Evolutionary conservation across 2,113 vertebrate genomes (phyloP), one percentile per base, ranked within the genome.

Genomic region (Embiotoca jacksoni): DNA sequence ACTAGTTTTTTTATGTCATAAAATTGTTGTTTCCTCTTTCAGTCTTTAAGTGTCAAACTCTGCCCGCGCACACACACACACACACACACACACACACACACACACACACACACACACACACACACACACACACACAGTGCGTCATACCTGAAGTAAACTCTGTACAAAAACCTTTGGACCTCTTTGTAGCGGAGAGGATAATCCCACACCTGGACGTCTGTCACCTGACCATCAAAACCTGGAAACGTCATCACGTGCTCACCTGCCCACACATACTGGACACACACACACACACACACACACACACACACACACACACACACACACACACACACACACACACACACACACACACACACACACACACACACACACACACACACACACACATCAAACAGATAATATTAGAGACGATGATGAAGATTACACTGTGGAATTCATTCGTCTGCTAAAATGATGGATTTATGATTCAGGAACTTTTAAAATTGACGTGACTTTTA

Each of bases 161-260:
- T 2, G 54, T 0, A 80, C 90, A 90, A 86, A 83, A 89, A 91
- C 72, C 58, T 55, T 13, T 36, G n/a, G 37, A 92, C 44, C n/a
- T 82, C 79, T 23, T 8, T 55, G 55, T 89, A 72, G 49, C 1
- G 0, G 37, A 91, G 74, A 63, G 87, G 77, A 78, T 89, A 89
- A 76, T 91, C 75, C 91, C 91, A 92, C 36, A 92, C n/a, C 79
- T 92, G 89, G 30, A 92, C 1, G 3, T 91, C 91, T 5, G 89
- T 92, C 70, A 91, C 31, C 81, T 92, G 91, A 56, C 89, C 91
- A 5, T 86, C 71, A 55, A 89, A 82, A 5, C 50, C 66, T 56
- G 82, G 2, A 50, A 92, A 33, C 0, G 73, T 37, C 32, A 92
- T 72, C 23, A 79, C 60, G 8, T 86, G 81, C 23, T 85, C 55